Conservation (phyloP, 2,113 vertebrate genomes). For the Crocuta crocuta region DNA sequence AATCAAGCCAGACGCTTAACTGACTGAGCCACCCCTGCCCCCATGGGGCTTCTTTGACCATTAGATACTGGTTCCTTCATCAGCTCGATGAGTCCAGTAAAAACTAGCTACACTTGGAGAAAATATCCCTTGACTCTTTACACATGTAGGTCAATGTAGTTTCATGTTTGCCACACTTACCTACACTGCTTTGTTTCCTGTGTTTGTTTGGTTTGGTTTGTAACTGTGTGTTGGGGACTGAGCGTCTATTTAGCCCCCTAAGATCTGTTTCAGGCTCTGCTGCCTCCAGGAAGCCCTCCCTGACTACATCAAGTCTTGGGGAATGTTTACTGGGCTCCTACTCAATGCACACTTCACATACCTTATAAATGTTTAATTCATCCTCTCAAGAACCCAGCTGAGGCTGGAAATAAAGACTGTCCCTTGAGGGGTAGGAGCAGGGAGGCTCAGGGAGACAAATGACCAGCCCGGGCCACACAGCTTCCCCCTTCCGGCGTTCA, state of each 20-base stretch:
- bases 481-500: not conserved
- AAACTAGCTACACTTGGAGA: not conserved
- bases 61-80: not conserved
- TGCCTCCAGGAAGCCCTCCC: slow-evolving; percentile 8
- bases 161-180: not conserved
- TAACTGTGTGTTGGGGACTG: not conserved
- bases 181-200: not conserved
- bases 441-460: not conserved
- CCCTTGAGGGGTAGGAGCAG: not conserved
- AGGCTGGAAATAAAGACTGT: not conserved
- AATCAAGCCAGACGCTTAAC: too few relatives aligned
- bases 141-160: not conserved
- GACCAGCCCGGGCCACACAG: not conserved
- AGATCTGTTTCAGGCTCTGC: not conserved
- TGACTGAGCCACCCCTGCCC: too few relatives aligned
- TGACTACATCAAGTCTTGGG: not conserved
- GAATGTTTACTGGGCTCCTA: not conserved
- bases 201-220: not conserved
- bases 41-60: not conserved
- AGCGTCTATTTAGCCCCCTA: not conserved
- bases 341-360: rapidly evolving
- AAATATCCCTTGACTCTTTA: not conserved
- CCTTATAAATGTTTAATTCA: not conserved
- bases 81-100: not conserved
- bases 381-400: not conserved